phyloP scores from a whole-genome alignment of 2,888 invertebrate genomes.

The Hylaea fasciaria region DNA sequence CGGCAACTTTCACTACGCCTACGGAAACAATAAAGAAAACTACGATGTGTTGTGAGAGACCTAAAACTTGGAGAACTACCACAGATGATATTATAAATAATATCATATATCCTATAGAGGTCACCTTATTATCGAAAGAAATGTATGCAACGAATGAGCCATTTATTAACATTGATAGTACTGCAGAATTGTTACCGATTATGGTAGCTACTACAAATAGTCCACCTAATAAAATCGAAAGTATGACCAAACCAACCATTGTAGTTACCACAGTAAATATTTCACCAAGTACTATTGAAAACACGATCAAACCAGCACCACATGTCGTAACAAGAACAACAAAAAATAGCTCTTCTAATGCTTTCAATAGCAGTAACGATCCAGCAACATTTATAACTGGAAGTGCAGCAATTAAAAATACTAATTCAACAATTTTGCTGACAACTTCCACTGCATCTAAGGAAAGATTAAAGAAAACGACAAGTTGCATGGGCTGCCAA shows the following conservation, averaged over 20 bases:
- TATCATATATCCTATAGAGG: neutral
- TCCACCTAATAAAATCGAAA: neutral
- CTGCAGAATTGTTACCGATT: neutral
- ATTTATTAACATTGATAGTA: neutral
- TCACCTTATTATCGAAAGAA: neutral
- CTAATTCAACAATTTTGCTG: slow-evolving; percentile 1
- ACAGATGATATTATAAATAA: slow-evolving; percentile 6
- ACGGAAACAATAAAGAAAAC: neutral
- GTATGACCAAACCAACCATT: neutral
- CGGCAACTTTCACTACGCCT: neutral
- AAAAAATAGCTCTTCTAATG: neutral
- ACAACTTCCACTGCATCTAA: slow-evolving; percentile 2
- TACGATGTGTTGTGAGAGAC: slow-evolving; percentile 41
- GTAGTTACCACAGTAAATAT: neutral
- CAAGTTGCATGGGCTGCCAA: slow-evolving; percentile 34
- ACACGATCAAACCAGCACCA: neutral
- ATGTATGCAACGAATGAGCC: neutral
- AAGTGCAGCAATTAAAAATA: neutral
- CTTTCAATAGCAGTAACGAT: slow-evolving; percentile 4
- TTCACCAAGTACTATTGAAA: neutral
- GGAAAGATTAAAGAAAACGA: slow-evolving; percentile 18
- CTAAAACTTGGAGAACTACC: slow-evolving; percentile 46
- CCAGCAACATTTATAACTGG: neutral
- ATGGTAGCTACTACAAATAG: neutral
- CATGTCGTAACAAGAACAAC: neutral